Evolutionary conservation across 2,113 vertebrate genomes (phyloP).

Genomic region (Neopipo cinnamomea): DNA sequence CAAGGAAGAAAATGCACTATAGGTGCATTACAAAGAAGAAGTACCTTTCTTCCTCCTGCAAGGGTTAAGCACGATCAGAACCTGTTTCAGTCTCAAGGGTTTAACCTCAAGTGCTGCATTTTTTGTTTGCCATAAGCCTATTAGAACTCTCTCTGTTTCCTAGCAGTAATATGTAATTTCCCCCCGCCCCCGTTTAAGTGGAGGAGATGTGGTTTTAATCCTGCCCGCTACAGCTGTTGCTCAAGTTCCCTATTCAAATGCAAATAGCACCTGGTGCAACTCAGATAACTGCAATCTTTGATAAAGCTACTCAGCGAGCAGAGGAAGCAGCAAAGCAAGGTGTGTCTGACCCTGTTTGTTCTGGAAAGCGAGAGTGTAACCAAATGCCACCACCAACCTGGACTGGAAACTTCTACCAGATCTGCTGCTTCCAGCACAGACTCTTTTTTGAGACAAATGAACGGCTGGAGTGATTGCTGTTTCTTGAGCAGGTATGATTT

Average conservation of each 20-base stretch:
- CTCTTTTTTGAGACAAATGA: neutral
- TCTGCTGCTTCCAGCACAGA: neutral
- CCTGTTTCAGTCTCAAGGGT: constrained; percentile 65
- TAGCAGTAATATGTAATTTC: constrained; percentile 65
- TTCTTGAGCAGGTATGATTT: neutral
- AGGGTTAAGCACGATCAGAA: constrained; percentile 59
- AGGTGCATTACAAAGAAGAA: neutral
- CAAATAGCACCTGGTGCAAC: constrained; percentile 55
- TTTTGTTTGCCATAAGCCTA: constrained; percentile 74
- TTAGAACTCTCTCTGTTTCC: constrained; percentile 73
- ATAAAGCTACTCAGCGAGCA: constrained; percentile 28
- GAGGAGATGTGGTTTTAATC: constrained; percentile 42
- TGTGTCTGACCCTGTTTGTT: constrained; percentile 18
- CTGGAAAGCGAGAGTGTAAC: neutral
- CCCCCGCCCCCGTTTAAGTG: neutral
- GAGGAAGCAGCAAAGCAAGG: neutral
- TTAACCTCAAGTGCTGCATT: constrained; percentile 69
- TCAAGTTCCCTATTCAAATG: constrained; percentile 58
- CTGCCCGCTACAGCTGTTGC: constrained; percentile 14
- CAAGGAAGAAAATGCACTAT: neutral
- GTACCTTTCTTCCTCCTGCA: neutral
- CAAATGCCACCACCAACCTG: neutral
- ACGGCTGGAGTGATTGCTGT: neutral
- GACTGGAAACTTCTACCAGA: neutral
- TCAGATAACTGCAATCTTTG: constrained; percentile 45